Evolutionary conservation across 1,140 invertebrate species (phyloP).

Genomic region (Ylistrum balloti): DNA sequence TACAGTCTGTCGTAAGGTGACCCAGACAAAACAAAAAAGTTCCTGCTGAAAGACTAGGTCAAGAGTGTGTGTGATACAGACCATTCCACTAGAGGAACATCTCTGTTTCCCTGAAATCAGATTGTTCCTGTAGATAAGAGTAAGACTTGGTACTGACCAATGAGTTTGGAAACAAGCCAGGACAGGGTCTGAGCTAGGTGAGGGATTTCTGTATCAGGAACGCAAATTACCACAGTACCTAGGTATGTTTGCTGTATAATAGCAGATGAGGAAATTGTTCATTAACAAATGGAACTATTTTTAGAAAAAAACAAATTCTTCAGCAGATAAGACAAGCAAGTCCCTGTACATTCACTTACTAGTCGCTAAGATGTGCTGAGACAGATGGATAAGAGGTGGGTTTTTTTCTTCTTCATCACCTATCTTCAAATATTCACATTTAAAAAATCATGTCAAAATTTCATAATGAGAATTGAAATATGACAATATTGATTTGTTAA

Average conservation of each 20-base stretch:
- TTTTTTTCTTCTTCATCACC: too few relatives aligned
- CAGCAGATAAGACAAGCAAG: background rate
- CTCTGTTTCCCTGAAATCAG: background rate
- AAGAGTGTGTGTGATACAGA: slow-evolving; percentile 1
- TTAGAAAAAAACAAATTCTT: slow-evolving; percentile 40
- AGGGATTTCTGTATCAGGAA: slow-evolving; percentile 9
- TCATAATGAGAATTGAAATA: too few relatives aligned
- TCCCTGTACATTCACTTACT: background rate
- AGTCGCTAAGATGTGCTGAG: too few relatives aligned
- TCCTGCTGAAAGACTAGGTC: background rate
- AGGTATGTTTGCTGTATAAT: background rate
- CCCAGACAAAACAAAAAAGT: slow-evolving; percentile 2
- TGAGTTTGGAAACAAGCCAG: background rate
- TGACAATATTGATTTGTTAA: too few relatives aligned
- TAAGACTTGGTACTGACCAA: background rate
- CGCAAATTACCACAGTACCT: background rate
- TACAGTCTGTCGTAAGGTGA: background rate
- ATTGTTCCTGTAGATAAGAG: background rate
- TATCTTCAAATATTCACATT: too few relatives aligned
- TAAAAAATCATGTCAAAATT: too few relatives aligned
- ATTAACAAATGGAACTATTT: slow-evolving; percentile 40
- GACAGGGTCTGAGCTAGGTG: background rate
- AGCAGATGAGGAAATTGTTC: background rate
- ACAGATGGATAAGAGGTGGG: too few relatives aligned
- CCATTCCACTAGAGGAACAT: background rate